Conservation (phyloP, 92 coral and sea anemone genomes). For the Epizoanthus rinbou region DNA sequence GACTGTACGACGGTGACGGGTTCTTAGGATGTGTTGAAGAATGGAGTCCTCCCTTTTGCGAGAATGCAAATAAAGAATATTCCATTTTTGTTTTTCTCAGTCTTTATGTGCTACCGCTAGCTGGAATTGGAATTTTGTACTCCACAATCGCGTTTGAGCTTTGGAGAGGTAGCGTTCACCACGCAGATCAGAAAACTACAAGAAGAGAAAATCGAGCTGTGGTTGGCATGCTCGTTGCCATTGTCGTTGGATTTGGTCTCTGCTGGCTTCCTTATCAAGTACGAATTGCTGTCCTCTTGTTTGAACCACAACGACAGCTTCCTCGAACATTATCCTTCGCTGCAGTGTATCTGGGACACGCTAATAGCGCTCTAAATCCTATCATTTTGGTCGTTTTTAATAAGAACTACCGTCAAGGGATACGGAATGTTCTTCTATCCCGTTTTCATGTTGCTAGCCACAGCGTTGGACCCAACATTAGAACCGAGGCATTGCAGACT, state of each 20-base stretch:
- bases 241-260: slow-evolving; percentile 31
- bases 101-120: slow-evolving; percentile 32
- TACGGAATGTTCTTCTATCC: neutral
- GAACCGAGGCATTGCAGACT: neutral
- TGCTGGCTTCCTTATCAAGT: slow-evolving; percentile 38
- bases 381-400: slow-evolving; percentile 26
- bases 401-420: slow-evolving; percentile 43
- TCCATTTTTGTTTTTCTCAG: slow-evolving; percentile 3
- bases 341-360: slow-evolving; percentile 25
- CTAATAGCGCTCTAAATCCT: slow-evolving; percentile 40
- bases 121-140: slow-evolving; percentile 28
- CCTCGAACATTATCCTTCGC: slow-evolving; percentile 4
- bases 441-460: neutral
- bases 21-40: neutral
- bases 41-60: slow-evolving; percentile 35
- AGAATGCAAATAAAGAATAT: slow-evolving; percentile 18
- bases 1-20: slow-evolving; percentile 23
- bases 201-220: slow-evolving; percentile 36
- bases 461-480: slow-evolving; percentile 2
- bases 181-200: neutral
- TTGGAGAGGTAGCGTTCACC: slow-evolving; percentile 17
- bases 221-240: slow-evolving; percentile 21
- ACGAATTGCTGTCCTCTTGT: neutral
- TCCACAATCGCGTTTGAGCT: slow-evolving; percentile 18
- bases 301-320: neutral